phyloP scores from a whole-genome alignment of 2,113 vertebrate genomes.

The Leucopsar rothschildi region DNA sequence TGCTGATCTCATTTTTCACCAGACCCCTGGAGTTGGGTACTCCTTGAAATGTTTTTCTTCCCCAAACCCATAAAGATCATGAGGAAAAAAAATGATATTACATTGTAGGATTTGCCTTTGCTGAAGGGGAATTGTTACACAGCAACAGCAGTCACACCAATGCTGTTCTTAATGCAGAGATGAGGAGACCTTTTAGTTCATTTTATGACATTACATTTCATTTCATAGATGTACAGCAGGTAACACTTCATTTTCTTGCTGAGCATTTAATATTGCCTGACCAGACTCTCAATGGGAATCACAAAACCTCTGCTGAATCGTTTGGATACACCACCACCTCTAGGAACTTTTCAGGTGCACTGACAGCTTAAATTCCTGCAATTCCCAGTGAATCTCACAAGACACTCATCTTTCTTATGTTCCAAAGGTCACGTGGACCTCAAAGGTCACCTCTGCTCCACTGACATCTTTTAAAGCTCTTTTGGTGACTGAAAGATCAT shows the following conservation, averaged over 20 bases:
- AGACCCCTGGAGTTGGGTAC: background rate
- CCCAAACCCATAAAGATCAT: background rate
- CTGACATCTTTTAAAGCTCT: background rate
- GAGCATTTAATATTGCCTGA: background rate
- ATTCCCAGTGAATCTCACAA: background rate
- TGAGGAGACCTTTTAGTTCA: background rate
- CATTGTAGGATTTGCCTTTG: background rate
- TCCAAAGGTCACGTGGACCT: background rate
- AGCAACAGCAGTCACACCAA: background rate
- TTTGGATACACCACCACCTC: background rate
- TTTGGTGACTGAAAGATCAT: background rate
- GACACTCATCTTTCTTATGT: background rate
- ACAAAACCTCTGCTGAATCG: background rate
- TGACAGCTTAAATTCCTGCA: background rate
- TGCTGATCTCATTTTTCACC: background rate
- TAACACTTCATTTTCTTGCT: background rate
- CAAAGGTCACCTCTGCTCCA: background rate
- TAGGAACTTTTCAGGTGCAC: background rate
- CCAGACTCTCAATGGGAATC: background rate
- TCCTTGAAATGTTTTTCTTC: background rate
- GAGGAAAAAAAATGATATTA: background rate
- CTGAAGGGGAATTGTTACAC: background rate
- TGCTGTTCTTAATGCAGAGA: background rate
- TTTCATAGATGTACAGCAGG: background rate
- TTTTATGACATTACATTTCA: background rate